Conservation (phyloP, 2,888 invertebrate genomes). For the Watsonalla cultraria region DNA sequence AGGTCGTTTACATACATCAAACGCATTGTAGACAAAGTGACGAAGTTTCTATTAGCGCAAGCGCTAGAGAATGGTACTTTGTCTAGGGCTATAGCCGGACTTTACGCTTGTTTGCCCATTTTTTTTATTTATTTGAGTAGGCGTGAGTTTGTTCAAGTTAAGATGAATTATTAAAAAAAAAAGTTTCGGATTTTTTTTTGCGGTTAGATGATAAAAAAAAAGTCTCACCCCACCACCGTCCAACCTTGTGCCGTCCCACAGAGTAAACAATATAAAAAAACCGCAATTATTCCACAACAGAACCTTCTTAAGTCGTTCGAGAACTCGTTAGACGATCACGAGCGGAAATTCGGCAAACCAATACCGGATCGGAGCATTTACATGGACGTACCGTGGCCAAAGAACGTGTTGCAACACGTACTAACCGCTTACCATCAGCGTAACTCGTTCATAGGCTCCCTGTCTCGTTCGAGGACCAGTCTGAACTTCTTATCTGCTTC, state of each 20-base stretch:
- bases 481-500: slow-evolving; percentile 58
- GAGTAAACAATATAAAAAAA: slow-evolving; percentile 3
- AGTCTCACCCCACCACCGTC: slow-evolving; percentile 4
- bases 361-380: slow-evolving; percentile 51
- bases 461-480: slow-evolving; percentile 78
- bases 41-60: too few relatives aligned
- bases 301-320: slow-evolving; percentile 51
- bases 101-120: too few relatives aligned
- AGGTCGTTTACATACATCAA: too few relatives aligned
- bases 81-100: too few relatives aligned
- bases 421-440: slow-evolving; percentile 58
- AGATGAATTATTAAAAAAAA: too few relatives aligned
- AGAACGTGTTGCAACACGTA: slow-evolving; percentile 65
- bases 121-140: too few relatives aligned
- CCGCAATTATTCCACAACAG: slow-evolving; percentile 44
- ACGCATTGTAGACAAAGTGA: too few relatives aligned
- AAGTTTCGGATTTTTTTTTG: too few relatives aligned
- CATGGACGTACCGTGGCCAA: slow-evolving; percentile 63
- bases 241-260: slow-evolving; percentile 35
- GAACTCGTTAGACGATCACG: slow-evolving; percentile 67
- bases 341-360: slow-evolving; percentile 59
- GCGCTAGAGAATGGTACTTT: too few relatives aligned
- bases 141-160: too few relatives aligned
- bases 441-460: slow-evolving; percentile 71
- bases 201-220: neutral